Base-by-base conservation (phyloP, 2,113 vertebrate species). In the Notarius quadriscutis region DNA sequence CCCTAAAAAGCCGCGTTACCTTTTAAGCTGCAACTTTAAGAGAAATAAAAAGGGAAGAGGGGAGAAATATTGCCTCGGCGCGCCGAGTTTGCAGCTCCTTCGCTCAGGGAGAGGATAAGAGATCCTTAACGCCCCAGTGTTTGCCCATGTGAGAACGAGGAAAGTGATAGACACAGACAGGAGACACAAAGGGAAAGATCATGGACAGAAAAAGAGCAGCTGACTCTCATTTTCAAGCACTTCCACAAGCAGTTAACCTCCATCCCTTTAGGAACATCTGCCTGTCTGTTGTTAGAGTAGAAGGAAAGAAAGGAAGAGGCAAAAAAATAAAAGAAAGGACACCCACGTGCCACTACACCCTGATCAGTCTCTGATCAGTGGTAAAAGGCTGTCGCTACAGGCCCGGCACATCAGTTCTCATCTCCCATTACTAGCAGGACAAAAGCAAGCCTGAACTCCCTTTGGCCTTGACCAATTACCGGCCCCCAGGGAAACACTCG, bases 1-100 rank as follows among this genome's bases (percentile, higher is more conserved):
- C 86, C 89, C 92, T 93, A 93, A 94, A 95, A 95, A 92, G 94
- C 94, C 87, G 84, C 89, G 91, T 93, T 94, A 89, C 87, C 88
- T 93, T 92, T 89, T 89, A 90, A 86, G 87, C 83, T 88, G 87
- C 89, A 91, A 91, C 90, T 93, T 93, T 93, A 93, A 92, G 91
- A 92, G 87, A 85, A 94, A 91, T 92, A 89, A 94, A 91, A 90
- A 91, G 92, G 67, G 69, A 90, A 88, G 88, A 90, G 90, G 53
- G 58, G 74, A 88, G 82, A 91, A 90, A 89, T 88, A 91, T 91
- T 89, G 85, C 79, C 81, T 90, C 92, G 92, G 91, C 91, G 91
- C 92, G 81, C 89, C 91, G 83, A 91, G 87, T 84, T 85, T 91
- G 91, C 80, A 86, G 86, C 85, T 60, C 63, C 87, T 85, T 90